These are phyloP conservation scores for Operophtera brumata DNA, from an alignment of 2,888 invertebrate genomes.

Conservation along the genomic window DNA sequence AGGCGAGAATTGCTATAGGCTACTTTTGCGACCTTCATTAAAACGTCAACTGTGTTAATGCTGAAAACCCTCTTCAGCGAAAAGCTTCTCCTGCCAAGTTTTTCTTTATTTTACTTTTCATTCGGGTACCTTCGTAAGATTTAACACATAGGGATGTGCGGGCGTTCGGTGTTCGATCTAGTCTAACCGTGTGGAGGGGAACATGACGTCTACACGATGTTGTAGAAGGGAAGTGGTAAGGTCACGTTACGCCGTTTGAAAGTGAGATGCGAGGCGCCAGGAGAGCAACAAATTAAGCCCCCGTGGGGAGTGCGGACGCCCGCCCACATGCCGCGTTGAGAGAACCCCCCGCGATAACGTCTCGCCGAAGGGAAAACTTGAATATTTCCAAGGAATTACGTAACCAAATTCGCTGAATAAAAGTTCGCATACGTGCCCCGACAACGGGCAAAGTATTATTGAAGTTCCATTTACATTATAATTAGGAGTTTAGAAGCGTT, in stretches of 20 bases:
- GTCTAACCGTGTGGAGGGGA: constrained; percentile 46
- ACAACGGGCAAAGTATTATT: constrained; percentile 67
- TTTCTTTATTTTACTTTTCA: constrained; percentile 7
- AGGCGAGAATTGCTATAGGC: too few species aligned
- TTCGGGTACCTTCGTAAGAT: constrained; percentile 1
- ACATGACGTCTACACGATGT: constrained; percentile 59
- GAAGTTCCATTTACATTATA: constrained; percentile 60
- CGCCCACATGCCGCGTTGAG: constrained; percentile 68
- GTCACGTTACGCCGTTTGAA: constrained; percentile 79
- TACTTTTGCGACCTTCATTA: too few species aligned
- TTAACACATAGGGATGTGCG: constrained; percentile 12
- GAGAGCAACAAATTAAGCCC: constrained; percentile 81
- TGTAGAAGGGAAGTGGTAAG: constrained; percentile 68
- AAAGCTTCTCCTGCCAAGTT: neutral
- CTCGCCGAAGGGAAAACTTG: constrained; percentile 75
- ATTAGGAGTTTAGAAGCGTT: constrained; percentile 62
- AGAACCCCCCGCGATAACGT: constrained; percentile 72
- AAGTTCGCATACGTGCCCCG: constrained; percentile 68
- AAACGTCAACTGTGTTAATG: too few species aligned
- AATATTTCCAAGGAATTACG: constrained; percentile 75
- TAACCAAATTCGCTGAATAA: constrained; percentile 70
- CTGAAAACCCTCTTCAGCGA: neutral
- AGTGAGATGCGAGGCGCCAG: constrained; percentile 79
- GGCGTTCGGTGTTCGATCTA: constrained; percentile 36
- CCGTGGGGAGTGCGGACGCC: constrained; percentile 65